These are phyloP conservation scores for Glaucidium brasilianum DNA, from an alignment of 2,113 vertebrate species.

Conservation along the genomic window DNA sequence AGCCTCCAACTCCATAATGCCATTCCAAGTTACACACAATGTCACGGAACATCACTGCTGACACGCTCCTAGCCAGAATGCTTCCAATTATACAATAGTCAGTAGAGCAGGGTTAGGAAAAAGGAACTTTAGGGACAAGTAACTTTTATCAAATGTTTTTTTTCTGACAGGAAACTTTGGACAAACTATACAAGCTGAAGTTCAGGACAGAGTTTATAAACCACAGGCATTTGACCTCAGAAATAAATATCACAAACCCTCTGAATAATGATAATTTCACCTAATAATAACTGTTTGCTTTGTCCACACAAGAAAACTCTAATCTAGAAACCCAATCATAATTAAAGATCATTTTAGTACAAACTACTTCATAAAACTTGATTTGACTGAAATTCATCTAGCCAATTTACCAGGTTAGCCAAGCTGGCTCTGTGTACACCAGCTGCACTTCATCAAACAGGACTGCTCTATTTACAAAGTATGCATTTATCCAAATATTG, in stretches of 20 bases:
- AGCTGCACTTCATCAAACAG: neutral
- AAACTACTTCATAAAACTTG: neutral
- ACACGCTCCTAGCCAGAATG: neutral
- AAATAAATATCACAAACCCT: neutral
- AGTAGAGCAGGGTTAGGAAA: neutral
- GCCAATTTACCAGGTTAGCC: neutral
- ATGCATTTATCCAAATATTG: neutral
- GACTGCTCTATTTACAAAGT: neutral
- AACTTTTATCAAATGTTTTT: neutral
- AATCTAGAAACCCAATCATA: neutral
- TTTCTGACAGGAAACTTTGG: neutral
- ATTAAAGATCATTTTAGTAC: neutral
- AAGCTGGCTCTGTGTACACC: neutral
- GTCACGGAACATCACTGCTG: neutral
- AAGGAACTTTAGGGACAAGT: neutral
- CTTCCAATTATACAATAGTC: neutral
- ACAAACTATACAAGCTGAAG: neutral
- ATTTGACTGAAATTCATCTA: neutral
- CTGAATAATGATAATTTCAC: neutral
- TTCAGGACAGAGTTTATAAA: neutral
- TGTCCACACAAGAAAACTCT: neutral
- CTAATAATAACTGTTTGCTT: neutral
- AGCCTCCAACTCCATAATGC: neutral
- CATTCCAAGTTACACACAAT: neutral
- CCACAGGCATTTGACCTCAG: neutral